Conservation (phyloP, 1,140 invertebrate genomes). For the Spodoptera litura region DNA sequence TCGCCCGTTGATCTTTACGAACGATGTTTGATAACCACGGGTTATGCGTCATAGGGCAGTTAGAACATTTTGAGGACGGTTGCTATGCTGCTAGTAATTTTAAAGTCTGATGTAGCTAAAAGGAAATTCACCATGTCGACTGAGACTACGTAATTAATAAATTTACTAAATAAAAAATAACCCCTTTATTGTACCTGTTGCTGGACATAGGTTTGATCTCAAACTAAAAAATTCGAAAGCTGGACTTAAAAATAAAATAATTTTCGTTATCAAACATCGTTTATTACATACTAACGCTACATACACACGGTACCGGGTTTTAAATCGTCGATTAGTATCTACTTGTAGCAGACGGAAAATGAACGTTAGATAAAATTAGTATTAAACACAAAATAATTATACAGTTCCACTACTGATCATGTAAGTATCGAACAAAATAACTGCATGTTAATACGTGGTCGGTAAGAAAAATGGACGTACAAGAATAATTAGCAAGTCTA, state of each 20-base stretch:
- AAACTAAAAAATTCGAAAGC: not conserved
- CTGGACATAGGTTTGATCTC: not conserved
- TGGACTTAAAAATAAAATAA: not conserved
- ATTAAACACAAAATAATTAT: not conserved
- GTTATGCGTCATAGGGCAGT: too few relatives aligned
- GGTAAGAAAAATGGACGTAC: too few relatives aligned
- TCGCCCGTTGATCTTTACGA: slow-evolving; percentile 89
- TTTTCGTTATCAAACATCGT: slow-evolving; percentile 55
- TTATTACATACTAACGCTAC: slow-evolving; percentile 51
- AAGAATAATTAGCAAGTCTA: too few relatives aligned
- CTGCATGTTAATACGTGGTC: slow-evolving; percentile 51
- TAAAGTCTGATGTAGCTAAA: not conserved
- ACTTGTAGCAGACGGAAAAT: not conserved
- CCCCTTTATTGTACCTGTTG: not conserved
- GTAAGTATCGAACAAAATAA: slow-evolving; percentile 42
- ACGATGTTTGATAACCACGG: slow-evolving; percentile 68
- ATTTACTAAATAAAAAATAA: not conserved
- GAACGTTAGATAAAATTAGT: slow-evolving; percentile 20
- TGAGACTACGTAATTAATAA: not conserved
- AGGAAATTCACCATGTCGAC: not conserved
- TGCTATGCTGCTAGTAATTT: not conserved
- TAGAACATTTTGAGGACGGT: too few relatives aligned
- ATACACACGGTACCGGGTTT: slow-evolving; percentile 61
- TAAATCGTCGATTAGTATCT: slow-evolving; percentile 17
- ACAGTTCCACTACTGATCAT: not conserved